Conservation (phyloP, 2,888 invertebrate species). For the Spicauda simplicius region DNA sequence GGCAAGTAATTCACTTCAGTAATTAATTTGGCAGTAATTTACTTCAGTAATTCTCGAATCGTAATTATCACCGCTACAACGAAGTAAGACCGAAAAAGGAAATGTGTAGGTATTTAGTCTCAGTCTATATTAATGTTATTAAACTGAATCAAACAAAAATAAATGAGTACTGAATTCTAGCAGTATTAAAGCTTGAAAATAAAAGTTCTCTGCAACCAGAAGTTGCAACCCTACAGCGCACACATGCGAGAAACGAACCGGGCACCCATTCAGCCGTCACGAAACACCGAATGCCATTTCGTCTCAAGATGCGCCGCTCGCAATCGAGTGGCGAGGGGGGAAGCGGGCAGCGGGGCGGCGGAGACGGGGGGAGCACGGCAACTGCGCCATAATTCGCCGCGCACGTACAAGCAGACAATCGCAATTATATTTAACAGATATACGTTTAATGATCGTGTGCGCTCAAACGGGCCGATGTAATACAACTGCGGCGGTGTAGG, state of each 20-base stretch:
- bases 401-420: slow-evolving; percentile 80
- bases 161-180: too few species aligned
- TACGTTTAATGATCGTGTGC: slow-evolving; percentile 78
- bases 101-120: too few species aligned
- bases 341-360: slow-evolving; percentile 46
- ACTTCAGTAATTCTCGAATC: too few species aligned
- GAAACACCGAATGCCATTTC: slow-evolving; percentile 69
- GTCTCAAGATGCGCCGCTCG: slow-evolving; percentile 61
- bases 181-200: too few species aligned
- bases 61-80: too few species aligned
- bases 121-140: too few species aligned
- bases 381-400: slow-evolving; percentile 78
- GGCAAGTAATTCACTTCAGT: too few species aligned
- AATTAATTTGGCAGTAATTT: too few species aligned
- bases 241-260: slow-evolving; percentile 57
- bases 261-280: slow-evolving; percentile 72
- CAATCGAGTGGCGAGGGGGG: slow-evolving; percentile 41
- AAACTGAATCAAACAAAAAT: too few species aligned
- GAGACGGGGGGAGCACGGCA: slow-evolving; percentile 54
- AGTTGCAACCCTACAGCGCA: slow-evolving; percentile 44
- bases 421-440: slow-evolving; percentile 77
- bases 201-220: too few species aligned
- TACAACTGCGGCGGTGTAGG: slow-evolving; percentile 13
- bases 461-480: slow-evolving; percentile 42
- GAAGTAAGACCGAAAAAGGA: too few species aligned